A percentile compares a stretch with the other conserved stretches of the same genome.
Conservation (phyloP, 1,140 invertebrate genomes). For the Diachasma alloeum region DNA sequence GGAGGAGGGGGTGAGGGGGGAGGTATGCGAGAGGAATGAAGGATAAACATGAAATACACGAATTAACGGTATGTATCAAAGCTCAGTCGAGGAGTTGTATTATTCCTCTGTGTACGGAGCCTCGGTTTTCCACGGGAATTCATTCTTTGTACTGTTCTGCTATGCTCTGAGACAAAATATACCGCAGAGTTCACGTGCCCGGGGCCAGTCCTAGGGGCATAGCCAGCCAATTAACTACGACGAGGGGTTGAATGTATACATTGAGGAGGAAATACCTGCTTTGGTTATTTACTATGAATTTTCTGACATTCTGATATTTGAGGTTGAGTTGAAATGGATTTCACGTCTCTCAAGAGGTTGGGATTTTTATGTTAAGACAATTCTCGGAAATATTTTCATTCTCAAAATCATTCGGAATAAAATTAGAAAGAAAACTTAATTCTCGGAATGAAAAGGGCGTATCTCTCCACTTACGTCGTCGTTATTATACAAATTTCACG, state of each 20-base stretch:
- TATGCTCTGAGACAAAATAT: background rate
- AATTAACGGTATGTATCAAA: background rate
- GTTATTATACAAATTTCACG: too few relatives aligned
- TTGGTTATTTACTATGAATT: background rate
- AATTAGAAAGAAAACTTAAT: too few relatives aligned
- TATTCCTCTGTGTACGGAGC: background rate
- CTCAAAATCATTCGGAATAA: too few relatives aligned
- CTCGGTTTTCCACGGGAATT: background rate
- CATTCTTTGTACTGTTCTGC: background rate
- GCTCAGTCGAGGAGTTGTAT: background rate
- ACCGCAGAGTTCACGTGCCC: background rate
- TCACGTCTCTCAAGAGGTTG: too few relatives aligned
- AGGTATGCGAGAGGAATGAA: background rate
- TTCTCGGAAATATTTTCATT: too few relatives aligned
- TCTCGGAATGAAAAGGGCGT: too few relatives aligned
- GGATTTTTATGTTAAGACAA: too few relatives aligned
- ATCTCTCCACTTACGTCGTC: too few relatives aligned
- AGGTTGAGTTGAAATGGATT: background rate
- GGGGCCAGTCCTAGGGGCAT: background rate
- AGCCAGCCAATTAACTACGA: background rate
- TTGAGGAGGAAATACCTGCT: background rate
- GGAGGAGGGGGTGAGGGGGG: too few relatives aligned
- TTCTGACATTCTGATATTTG: background rate
- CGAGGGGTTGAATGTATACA: background rate
- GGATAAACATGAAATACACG: background rate